phyloP scores from a whole-genome alignment of 2,888 invertebrate species.

The Amphiduros pacificus region DNA sequence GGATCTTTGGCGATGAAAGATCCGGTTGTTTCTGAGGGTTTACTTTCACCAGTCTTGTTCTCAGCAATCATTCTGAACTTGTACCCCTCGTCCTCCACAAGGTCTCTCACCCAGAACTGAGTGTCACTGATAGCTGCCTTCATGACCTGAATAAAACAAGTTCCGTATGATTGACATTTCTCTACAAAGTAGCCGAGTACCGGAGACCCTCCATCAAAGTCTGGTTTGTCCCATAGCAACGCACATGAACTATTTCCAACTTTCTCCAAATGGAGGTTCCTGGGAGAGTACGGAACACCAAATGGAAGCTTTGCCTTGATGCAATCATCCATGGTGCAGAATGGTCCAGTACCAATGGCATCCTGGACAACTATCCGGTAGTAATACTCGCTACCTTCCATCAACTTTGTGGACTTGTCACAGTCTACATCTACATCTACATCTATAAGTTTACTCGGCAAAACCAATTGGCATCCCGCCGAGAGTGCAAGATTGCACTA shows the following conservation, averaged over 20 bases:
- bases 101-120: no score
- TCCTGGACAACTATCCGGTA: slow-evolving; percentile 86
- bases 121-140: no score
- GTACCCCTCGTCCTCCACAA: slow-evolving; percentile 63
- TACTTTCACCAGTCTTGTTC: slow-evolving; percentile 88
- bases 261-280: slow-evolving; percentile 31
- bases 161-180: slow-evolving; percentile 42
- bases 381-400: slow-evolving; percentile 79
- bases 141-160: slow-evolving; percentile 32
- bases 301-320: slow-evolving; percentile 38
- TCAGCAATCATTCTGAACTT: slow-evolving; percentile 83
- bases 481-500: no score
- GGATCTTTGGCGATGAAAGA: slow-evolving; percentile 27
- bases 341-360: slow-evolving; percentile 68
- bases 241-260: slow-evolving; percentile 28
- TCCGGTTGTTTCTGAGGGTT: slow-evolving; percentile 71
- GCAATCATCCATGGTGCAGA: slow-evolving; percentile 31
- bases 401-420: slow-evolving; percentile 62
- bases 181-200: slow-evolving; percentile 88
- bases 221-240: slow-evolving; percentile 51
- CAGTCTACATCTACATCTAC: slow-evolving; percentile 19
- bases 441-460: no score
- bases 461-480: no score
- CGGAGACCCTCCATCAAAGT: slow-evolving; percentile 85
- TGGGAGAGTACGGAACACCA: slow-evolving; percentile 37